A percentile compares a stretch with the other conserved stretches of the same genome.
Evolutionary conservation across 2,888 invertebrate genomes (phyloP).

Genomic region (Chalcis sispes): DNA sequence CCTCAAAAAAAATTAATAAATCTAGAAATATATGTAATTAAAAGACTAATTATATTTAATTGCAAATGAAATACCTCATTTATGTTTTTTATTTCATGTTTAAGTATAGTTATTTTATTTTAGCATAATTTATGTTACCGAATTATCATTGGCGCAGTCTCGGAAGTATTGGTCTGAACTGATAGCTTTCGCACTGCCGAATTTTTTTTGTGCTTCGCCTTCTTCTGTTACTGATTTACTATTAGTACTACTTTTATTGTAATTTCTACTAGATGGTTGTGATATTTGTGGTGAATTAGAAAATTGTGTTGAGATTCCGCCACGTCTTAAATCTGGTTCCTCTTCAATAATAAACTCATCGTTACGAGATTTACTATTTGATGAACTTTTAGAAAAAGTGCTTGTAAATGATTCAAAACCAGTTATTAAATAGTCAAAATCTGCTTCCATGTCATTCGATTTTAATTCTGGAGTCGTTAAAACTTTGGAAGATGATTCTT

Average conservation of each 20-base stretch:
- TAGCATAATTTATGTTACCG: conserved; percentile 69
- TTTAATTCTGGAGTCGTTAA: conserved; percentile 66
- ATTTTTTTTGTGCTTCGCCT: conserved; percentile 94
- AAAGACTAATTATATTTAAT: background rate
- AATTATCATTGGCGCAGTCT: conserved; percentile 80
- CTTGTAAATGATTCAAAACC: conserved; percentile 53
- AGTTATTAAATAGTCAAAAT: conserved; percentile 59
- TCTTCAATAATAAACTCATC: conserved; percentile 76
- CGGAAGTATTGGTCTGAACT: conserved; percentile 98
- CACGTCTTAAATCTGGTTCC: conserved; percentile 70
- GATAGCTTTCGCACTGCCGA: conserved; percentile 97
- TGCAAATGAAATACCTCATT: background rate
- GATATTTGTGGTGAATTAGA: conserved; percentile 28
- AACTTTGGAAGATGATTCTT: conserved; percentile 80
- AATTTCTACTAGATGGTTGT: conserved; percentile 10
- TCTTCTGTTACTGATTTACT: conserved; percentile 74
- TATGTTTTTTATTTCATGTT: background rate
- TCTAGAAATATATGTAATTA: too few species aligned
- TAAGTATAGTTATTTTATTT: background rate
- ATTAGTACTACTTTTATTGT: conserved; percentile 56
- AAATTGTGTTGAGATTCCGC: conserved; percentile 61
- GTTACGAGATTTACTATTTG: conserved; percentile 64
- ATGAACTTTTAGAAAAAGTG: conserved; percentile 34
- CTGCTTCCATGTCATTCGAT: conserved; percentile 64
- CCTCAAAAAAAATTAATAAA: too few species aligned